These are phyloP conservation scores for Chelonus insularis DNA, from an alignment of 1,140 invertebrate genomes.

Conservation along the genomic window DNA sequence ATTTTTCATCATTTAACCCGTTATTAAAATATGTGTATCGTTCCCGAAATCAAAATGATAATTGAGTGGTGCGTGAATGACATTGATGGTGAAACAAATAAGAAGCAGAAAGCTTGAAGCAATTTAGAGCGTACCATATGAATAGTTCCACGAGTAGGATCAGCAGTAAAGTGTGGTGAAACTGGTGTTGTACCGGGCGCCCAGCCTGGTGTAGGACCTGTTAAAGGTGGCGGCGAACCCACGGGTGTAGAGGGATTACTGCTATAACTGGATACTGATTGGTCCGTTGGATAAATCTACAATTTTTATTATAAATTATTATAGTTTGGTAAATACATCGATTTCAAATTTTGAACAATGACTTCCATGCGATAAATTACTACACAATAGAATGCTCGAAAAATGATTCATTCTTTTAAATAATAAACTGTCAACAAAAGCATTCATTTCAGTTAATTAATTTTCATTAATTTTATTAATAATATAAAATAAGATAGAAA, in stretches of 20 bases:
- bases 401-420: not conserved
- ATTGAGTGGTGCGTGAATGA: slow-evolving; percentile 12
- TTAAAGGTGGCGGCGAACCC: slow-evolving; percentile 82
- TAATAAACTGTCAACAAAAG: too few species aligned
- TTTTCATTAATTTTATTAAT: not conserved
- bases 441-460: too few species aligned
- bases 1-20: not conserved
- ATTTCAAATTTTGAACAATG: too few species aligned
- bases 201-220: slow-evolving; percentile 63
- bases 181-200: slow-evolving; percentile 61
- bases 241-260: slow-evolving; percentile 88
- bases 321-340: too few species aligned
- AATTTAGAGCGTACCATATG: slow-evolving; percentile 56
- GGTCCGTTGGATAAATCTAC: slow-evolving; percentile 86
- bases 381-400: too few species aligned
- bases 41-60: too few species aligned
- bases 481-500: slow-evolving; percentile 20
- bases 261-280: slow-evolving; percentile 86
- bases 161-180: slow-evolving; percentile 60
- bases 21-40: not conserved
- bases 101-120: not conserved
- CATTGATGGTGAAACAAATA: not conserved
- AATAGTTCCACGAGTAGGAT: slow-evolving; percentile 58
- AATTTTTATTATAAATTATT: not conserved
- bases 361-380: not conserved